Evolutionary conservation across 1,140 invertebrate species (phyloP), one percentile per base, ranked within the genome.

Genomic region (Vanessa atalanta): DNA sequence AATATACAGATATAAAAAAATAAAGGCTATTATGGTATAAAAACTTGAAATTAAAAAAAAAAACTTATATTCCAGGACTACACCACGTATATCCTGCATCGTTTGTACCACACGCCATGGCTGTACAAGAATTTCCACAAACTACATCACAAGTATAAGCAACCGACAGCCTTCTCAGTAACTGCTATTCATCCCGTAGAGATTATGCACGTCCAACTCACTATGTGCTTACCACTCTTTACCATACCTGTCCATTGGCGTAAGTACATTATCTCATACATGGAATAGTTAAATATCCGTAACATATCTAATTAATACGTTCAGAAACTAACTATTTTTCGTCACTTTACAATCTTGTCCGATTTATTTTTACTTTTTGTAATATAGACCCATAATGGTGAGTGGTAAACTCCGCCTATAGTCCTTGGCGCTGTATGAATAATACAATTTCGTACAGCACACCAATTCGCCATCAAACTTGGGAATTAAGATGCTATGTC

Each of bases 41-140:
- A 57, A 23, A 12, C 14, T 51, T 15, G 48, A 51, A 51, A 15
- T 31, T 1, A 31, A 6, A 31, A 51, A 51, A 12, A 15, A n/a
- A 51, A 6, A 67, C 6, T 47, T 70, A 26, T 61, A 50, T 70
- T 92, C 15, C 86, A 96, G 95, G 96, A 96, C 87, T 96, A 95
- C 77, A 80, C 93, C 0, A 95, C 95, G 0, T 96, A 96, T 84
- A 95, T 95, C 86, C 79, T 94, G 31, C 96, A 96, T 84, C 88
- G 96, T 3, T 79, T 95, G 65, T 96, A 95, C 85, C 96, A 96
- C 83, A 94, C 90, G 0, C 95, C 95, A 3, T 95, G 93, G 79
- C 77, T 96, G 20, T 96, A 96, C 93, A 95, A 95, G 81, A 81
- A 94, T 75, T 96, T 96, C 83, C 96, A 97, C 89, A 96, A 96